A percentile compares a stretch with the other conserved stretches of the same genome.
Conservation (phyloP, 2,113 vertebrate genomes). For the Bos taurus region ARS-UCD2.0 NC_037357.1:33883501-33884000, state of each 20-base stretch:
- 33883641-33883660: not conserved
- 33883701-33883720: not conserved
- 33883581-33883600: not conserved
- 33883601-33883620: not conserved
- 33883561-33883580: fast-evolving
- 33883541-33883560: not conserved
- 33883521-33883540: not conserved
- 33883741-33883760: not conserved
- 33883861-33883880: not conserved
- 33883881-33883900: not conserved
- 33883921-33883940: not conserved
- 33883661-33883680: not conserved
- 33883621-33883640: fast-evolving
- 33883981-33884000: not conserved
- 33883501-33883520: not conserved
- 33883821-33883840: not conserved
- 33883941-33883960: not conserved
- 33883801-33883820: not conserved
- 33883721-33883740: not conserved
- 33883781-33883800: not conserved
- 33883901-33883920: not conserved
- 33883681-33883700: not conserved
- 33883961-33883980: not conserved
- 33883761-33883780: fast-evolving
- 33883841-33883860: not conserved